These are phyloP conservation scores for Rhinogobius similis DNA, from an alignment of 2,113 vertebrate species.

Conservation along the genomic window DNA sequence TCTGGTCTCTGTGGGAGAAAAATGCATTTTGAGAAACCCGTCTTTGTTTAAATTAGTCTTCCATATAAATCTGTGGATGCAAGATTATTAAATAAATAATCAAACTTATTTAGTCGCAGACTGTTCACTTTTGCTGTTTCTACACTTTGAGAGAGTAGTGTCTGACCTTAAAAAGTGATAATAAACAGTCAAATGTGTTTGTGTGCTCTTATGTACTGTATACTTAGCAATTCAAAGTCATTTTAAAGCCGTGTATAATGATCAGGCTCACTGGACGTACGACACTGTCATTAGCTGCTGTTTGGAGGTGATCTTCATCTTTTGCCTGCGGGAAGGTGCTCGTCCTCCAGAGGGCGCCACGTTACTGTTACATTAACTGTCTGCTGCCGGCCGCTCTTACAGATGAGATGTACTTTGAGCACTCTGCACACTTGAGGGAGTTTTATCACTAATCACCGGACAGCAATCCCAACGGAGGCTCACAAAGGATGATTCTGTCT, in stretches of 20 bases:
- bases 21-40: too few relatives aligned
- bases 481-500: background rate
- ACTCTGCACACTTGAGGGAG: slow-evolving; percentile 1
- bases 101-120: too few relatives aligned
- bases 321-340: slow-evolving; percentile 13
- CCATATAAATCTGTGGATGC: too few relatives aligned
- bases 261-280: background rate
- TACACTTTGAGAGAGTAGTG: too few relatives aligned
- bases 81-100: too few relatives aligned
- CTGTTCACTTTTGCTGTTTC: too few relatives aligned
- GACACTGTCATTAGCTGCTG: background rate
- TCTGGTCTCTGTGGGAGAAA: too few relatives aligned
- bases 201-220: too few relatives aligned
- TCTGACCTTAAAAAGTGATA: too few relatives aligned
- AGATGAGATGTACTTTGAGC: slow-evolving; percentile 4
- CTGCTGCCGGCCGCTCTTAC: background rate
- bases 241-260: background rate
- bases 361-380: background rate
- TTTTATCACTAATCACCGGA: background rate
- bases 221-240: background rate
- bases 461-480: background rate
- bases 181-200: background rate
- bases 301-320: background rate
- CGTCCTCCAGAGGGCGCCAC: background rate
- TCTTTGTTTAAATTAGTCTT: too few relatives aligned